A percentile compares a stretch with the other conserved stretches of the same genome.
These are phyloP conservation scores for Podarcis muralis DNA, from an alignment of 2,113 vertebrate species.

Conservation along the genomic window DNA sequence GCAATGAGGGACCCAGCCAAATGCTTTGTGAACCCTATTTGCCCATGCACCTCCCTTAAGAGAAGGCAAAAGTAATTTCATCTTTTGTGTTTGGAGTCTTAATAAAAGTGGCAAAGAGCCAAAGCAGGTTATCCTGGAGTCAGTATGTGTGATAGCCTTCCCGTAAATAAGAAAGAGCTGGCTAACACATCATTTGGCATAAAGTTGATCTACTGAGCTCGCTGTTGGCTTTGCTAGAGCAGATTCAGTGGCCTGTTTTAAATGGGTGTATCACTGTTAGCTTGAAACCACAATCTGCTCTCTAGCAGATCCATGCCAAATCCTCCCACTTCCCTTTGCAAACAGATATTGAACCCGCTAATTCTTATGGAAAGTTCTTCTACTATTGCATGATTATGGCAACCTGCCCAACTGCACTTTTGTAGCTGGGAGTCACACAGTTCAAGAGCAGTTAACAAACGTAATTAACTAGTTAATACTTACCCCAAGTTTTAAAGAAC, in stretches of 20 bases:
- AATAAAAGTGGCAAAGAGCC: not conserved
- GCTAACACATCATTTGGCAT: not conserved
- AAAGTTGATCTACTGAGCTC: not conserved
- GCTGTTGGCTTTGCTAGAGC: not conserved
- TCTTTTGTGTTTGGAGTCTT: not conserved
- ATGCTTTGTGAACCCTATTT: not conserved
- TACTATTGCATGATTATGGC: not conserved
- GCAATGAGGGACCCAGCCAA: not conserved
- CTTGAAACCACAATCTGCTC: not conserved
- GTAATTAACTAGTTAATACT: not conserved
- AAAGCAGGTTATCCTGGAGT: not conserved
- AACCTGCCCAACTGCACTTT: not conserved
- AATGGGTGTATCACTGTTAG: not conserved
- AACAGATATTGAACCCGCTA: not conserved
- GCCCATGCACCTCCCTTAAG: not conserved
- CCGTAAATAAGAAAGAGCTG: not conserved
- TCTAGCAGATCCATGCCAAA: not conserved
- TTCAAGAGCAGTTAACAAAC: not conserved
- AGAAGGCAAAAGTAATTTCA: not conserved
- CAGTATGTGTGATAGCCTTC: not conserved
- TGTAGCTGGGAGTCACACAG: not conserved
- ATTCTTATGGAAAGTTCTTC: not conserved
- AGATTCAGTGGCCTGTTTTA: not conserved
- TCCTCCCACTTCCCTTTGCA: not conserved
- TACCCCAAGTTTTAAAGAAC: not conserved